These are phyloP conservation scores for Drosophila burlai DNA, from an alignment of 1,140 invertebrate species.

Conservation along the genomic window DNA sequence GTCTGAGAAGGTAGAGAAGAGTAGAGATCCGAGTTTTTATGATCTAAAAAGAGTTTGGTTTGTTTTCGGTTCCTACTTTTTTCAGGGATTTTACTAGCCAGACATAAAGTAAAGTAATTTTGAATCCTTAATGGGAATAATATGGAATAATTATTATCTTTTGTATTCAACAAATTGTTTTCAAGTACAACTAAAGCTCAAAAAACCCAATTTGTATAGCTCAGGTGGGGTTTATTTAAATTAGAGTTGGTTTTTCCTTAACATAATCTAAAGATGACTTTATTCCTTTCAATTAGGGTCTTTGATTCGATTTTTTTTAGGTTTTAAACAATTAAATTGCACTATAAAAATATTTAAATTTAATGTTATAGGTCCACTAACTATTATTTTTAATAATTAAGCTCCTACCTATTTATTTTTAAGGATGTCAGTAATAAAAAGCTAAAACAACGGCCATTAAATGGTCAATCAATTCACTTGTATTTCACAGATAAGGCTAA, in stretches of 20 bases:
- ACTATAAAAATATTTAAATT: not conserved
- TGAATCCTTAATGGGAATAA: not conserved
- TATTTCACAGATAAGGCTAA: slow-evolving; percentile 17
- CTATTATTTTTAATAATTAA: not conserved
- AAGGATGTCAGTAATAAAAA: not conserved
- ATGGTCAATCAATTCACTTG: slow-evolving; percentile 51
- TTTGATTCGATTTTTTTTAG: not conserved
- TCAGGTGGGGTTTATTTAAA: not conserved
- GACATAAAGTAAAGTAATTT: not conserved
- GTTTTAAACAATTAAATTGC: not conserved
- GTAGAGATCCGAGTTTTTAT: not conserved
- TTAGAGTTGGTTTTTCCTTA: too few species aligned
- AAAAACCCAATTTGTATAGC: not conserved
- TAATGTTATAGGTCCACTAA: not conserved
- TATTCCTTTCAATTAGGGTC: not conserved
- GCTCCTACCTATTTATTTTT: not conserved
- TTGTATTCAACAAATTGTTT: not conserved
- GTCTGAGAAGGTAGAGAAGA: not conserved
- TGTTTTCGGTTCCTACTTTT: not conserved
- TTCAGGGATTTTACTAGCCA: not conserved
- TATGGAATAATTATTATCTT: not conserved
- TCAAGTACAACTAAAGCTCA: not conserved
- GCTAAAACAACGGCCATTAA: slow-evolving; percentile 15
- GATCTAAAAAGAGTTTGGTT: not conserved
- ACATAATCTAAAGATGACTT: not conserved